Conservation (phyloP, 2,113 vertebrate species). For the Pygoscelis adeliae region DNA sequence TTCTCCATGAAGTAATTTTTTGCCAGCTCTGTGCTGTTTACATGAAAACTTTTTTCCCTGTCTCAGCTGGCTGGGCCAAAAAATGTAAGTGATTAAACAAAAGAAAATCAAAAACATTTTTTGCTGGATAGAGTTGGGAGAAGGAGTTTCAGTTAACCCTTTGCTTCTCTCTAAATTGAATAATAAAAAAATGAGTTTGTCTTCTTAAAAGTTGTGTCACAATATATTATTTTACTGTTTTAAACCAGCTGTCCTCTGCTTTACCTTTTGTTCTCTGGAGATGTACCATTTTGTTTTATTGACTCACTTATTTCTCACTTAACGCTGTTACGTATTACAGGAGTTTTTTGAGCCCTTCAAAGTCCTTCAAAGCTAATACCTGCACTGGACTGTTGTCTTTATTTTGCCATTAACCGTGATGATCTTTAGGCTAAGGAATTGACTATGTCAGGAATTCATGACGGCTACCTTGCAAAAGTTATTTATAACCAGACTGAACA, state of each 20-base stretch:
- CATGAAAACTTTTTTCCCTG: not conserved
- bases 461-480: not conserved
- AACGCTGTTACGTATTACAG: not conserved
- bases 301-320: not conserved
- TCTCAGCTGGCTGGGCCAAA: not conserved
- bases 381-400: not conserved
- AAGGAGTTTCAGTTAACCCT: not conserved
- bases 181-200: not conserved
- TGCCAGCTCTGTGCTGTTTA: constrained; percentile 12
- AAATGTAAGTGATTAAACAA: not conserved
- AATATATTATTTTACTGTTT: not conserved
- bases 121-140: not conserved
- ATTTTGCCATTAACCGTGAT: not conserved
- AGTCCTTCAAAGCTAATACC: not conserved
- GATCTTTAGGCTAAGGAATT: not conserved
- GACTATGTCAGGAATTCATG: not conserved
- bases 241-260: not conserved
- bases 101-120: constrained; percentile 4
- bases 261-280: not conserved
- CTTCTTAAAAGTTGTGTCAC: not conserved
- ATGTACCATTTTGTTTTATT: not conserved
- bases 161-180: not conserved
- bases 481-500: not conserved
- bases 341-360: not conserved
- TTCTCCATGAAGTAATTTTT: constrained; percentile 11